A percentile compares a stretch with the other conserved stretches of the same genome.
phyloP scores from a whole-genome alignment of 2,888 invertebrate genomes.

The Sarcophaga variegata region DNA sequence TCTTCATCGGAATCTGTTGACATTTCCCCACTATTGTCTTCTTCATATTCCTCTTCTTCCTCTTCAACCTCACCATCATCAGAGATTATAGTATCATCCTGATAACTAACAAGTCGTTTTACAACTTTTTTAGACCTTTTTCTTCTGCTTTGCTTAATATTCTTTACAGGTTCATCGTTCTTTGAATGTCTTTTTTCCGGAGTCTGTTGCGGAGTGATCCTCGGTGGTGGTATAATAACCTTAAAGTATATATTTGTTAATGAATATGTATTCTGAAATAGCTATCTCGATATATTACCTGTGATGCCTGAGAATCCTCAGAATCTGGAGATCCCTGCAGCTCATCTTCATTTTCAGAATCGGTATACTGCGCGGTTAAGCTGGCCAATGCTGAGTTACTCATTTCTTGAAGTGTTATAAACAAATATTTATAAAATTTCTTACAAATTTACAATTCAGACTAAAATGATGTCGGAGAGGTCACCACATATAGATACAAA shows the following conservation, averaged over 20 bases:
- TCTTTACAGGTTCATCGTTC: background rate
- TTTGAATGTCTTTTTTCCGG: slow-evolving; percentile 67
- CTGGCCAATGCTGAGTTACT: slow-evolving; percentile 87
- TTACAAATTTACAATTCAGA: background rate
- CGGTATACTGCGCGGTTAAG: slow-evolving; percentile 94
- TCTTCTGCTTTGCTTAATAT: slow-evolving; percentile 27
- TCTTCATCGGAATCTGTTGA: slow-evolving; percentile 58
- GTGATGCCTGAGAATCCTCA: slow-evolving; percentile 80
- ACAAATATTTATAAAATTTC: slow-evolving; percentile 23
- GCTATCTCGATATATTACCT: slow-evolving; percentile 71
- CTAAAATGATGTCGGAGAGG: too few species aligned
- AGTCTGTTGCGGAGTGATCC: slow-evolving; percentile 71
- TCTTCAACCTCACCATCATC: slow-evolving; percentile 86
- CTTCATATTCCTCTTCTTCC: slow-evolving; percentile 78
- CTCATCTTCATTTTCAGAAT: slow-evolving; percentile 94
- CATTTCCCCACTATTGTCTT: slow-evolving; percentile 63
- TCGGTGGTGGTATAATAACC: slow-evolving; percentile 77
- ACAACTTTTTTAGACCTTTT: slow-evolving; percentile 75
- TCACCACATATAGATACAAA: too few species aligned
- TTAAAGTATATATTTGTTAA: slow-evolving; percentile 49
- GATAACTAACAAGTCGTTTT: slow-evolving; percentile 86
- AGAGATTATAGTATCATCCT: slow-evolving; percentile 88
- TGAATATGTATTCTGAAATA: background rate
- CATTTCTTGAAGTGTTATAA: slow-evolving; percentile 57
- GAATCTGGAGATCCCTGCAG: slow-evolving; percentile 81